Evolutionary conservation across 1,140 invertebrate species (phyloP).

Genomic region (Dendrolimus punctatus): DNA sequence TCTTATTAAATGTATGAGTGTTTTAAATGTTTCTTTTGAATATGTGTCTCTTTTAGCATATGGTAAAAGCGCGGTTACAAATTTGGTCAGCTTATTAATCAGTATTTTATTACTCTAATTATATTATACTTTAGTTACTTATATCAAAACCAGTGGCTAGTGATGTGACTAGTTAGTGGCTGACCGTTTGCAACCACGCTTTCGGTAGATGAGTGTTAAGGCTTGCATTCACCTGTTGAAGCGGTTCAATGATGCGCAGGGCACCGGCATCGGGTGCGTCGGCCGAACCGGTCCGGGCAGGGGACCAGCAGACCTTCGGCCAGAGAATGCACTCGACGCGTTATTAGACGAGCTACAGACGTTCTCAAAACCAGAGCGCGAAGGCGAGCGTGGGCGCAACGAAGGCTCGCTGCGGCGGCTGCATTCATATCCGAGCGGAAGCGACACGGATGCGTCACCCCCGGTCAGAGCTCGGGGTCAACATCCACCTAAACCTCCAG

Average conservation of each 20-base stretch:
- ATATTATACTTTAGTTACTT: no score
- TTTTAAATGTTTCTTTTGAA: slow-evolving; percentile 44
- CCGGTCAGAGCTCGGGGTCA: slow-evolving; percentile 73
- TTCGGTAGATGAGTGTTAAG: slow-evolving; percentile 30
- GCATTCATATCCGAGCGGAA: slow-evolving; percentile 83
- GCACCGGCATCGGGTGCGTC: slow-evolving; percentile 76
- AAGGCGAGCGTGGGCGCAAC: slow-evolving; percentile 79
- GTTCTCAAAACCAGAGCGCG: slow-evolving; percentile 77
- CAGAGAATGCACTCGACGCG: slow-evolving; percentile 96
- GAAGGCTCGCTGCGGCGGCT: slow-evolving; percentile 79
- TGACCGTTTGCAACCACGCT: slow-evolving; percentile 34
- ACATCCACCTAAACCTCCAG: slow-evolving; percentile 77
- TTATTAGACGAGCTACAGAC: slow-evolving; percentile 93
- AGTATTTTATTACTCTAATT: no score
- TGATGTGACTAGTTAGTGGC: no score
- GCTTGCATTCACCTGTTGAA: slow-evolving; percentile 40
- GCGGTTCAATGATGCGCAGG: slow-evolving; percentile 59
- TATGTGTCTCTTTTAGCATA: slow-evolving; percentile 32
- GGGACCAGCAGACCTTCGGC: slow-evolving; percentile 79
- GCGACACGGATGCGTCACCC: slow-evolving; percentile 80
- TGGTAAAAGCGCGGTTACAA: slow-evolving; percentile 35
- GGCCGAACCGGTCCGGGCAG: slow-evolving; percentile 77
- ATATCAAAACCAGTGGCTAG: no score
- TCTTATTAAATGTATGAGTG: slow-evolving; percentile 48
- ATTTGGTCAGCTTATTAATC: not conserved